Evolutionary conservation across 2,888 invertebrate species (phyloP).

Genomic region (Sclerodermus sp.): DNA sequence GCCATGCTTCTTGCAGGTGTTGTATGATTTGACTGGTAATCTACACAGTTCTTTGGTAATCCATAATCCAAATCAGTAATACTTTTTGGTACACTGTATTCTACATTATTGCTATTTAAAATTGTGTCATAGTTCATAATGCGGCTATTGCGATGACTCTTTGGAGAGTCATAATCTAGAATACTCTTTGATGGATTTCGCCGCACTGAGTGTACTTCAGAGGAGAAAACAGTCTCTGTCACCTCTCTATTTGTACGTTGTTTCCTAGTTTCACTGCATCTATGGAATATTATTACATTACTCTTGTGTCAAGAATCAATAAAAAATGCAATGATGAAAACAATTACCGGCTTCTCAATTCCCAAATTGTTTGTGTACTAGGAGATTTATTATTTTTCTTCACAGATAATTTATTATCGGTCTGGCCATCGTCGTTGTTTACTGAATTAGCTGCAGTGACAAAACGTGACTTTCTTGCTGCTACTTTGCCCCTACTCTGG

Average conservation of each 20-base stretch:
- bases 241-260: conserved; percentile 61
- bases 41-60: conserved; percentile 52
- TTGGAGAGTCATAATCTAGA: conserved; percentile 54
- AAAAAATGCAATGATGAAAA: neutral
- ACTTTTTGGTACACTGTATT: conserved; percentile 52
- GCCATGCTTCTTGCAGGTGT: conserved; percentile 55
- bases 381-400: conserved; percentile 61
- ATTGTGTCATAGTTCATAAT: conserved; percentile 53
- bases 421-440: conserved; percentile 51
- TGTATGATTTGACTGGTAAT: conserved; percentile 53
- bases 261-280: conserved; percentile 56
- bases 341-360: conserved; percentile 60
- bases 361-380: conserved; percentile 63
- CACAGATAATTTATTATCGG: conserved; percentile 53
- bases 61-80: conserved; percentile 55
- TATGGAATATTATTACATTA: conserved; percentile 28
- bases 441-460: conserved; percentile 53
- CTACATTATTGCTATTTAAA: conserved; percentile 56
- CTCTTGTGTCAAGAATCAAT: conserved; percentile 1
- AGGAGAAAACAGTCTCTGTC: conserved; percentile 66
- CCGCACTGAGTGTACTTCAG: conserved; percentile 65
- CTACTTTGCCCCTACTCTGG: conserved; percentile 75
- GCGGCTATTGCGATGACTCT: conserved; percentile 46
- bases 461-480: conserved; percentile 71
- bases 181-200: conserved; percentile 57